Conservation (phyloP, 2,113 vertebrate genomes). For the Clarias magur region DNA sequence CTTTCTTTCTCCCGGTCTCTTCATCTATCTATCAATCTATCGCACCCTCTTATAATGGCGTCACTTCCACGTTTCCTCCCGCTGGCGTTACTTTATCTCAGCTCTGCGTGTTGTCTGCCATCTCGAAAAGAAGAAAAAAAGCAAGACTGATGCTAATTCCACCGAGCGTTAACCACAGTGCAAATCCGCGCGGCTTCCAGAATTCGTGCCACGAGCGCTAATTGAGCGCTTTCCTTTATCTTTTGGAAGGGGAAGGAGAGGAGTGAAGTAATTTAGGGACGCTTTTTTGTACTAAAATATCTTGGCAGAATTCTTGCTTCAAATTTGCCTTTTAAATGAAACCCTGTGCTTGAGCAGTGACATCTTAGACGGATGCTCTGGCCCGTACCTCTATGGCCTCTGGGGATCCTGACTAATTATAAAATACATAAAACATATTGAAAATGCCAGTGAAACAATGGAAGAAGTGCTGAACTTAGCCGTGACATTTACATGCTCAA, state of each 20-base stretch:
- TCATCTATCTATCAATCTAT: slow-evolving; percentile 1
- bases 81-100: slow-evolving; percentile 31
- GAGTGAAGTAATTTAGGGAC: slow-evolving; percentile 2
- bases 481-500: slow-evolving; percentile 73
- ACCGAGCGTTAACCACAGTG: slow-evolving; percentile 20
- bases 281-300: slow-evolving; percentile 36
- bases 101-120: slow-evolving; percentile 10
- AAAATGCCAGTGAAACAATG: slow-evolving; percentile 70
- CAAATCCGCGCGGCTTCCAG: slow-evolving; percentile 35
- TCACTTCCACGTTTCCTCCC: not conserved
- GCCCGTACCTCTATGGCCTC: slow-evolving; percentile 48
- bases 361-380: slow-evolving; percentile 45
- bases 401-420: slow-evolving; percentile 69
- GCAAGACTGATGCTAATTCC: slow-evolving; percentile 41
- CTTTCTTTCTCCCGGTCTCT: not conserved
- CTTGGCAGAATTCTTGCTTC: slow-evolving; percentile 14
- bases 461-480: slow-evolving; percentile 65
- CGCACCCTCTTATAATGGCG: slow-evolving; percentile 17
- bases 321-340: slow-evolving; percentile 70
- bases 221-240: slow-evolving; percentile 35
- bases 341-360: slow-evolving; percentile 52
- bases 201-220: not conserved
- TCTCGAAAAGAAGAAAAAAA: slow-evolving; percentile 26
- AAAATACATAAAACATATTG: slow-evolving; percentile 73
- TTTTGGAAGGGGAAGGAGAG: not conserved